Base-by-base conservation (phyloP, 2,888 invertebrate genomes). In the Melinopterus prodromus region DNA sequence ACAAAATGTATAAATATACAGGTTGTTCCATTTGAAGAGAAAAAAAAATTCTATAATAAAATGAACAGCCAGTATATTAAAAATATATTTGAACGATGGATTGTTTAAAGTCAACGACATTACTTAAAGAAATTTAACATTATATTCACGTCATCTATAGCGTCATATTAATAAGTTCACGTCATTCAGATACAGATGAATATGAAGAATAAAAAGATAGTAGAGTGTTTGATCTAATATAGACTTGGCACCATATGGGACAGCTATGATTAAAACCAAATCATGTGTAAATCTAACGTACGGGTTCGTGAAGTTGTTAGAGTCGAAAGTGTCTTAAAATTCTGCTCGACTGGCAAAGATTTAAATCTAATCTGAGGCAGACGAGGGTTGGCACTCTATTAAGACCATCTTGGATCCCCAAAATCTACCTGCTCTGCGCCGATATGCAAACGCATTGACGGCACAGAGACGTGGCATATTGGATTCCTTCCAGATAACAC, bases 321-420 rank as follows among this genome's bases (percentile, higher is more conserved):
- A 53, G 7, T 53, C 1, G 53, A 53, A 53, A 53, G 53, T 53
- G 53, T 53, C 77, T 80, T 78, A 80, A 80, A 78, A 80, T 80
- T 80, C 80, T 69, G 77, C 71, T 79, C 71, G 74, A 70, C 72
- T 77, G 75, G 70, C 69, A 38, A 80, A 79, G 80, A 80, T 80
- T 80, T 78, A 78, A 80, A 82, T 81, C 83, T 84, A 84, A 84
- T 85, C 85, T 84, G 80, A 37, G 78, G 80, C 79, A 83, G 84
- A 84, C 82, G 85, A 84, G 85, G 84, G 85, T 84, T 84, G 84
- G 84, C 85, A 84, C 83, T 84, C 84, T 83, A 84, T 84, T 84
- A 85, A 74, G 74, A 74, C 74, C 26, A n/a, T 83, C 84, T 84
- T 74, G 74, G 36, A 71, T 71, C 16, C 15, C 26, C 71, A 16